Conservation (phyloP, 2,888 invertebrate genomes). For the Cantharis lateralis region DNA sequence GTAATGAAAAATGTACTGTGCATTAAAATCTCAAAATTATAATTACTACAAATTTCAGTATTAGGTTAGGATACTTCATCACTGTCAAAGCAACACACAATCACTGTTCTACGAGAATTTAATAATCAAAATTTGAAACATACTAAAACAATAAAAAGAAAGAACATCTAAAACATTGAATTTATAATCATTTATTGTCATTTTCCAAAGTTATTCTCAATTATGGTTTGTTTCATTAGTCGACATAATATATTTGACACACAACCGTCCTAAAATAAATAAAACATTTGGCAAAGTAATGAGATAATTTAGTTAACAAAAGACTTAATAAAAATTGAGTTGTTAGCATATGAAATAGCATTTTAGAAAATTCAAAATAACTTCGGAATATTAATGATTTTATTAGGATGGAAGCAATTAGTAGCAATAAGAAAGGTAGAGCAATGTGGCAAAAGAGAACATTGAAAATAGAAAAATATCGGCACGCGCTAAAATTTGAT, state of each 20-base stretch:
- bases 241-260: constrained; percentile 5
- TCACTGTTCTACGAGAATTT: too few species aligned
- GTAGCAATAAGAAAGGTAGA: not conserved
- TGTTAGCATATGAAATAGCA: constrained; percentile 3
- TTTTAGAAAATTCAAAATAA: not conserved
- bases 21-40: too few species aligned
- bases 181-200: not conserved
- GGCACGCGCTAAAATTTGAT: not conserved
- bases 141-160: too few species aligned
- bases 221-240: not conserved
- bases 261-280: constrained; percentile 10
- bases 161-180: too few species aligned
- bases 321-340: constrained; percentile 4
- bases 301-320: constrained; percentile 11
- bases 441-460: not conserved
- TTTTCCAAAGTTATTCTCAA: not conserved
- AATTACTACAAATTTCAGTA: too few species aligned
- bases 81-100: too few species aligned
- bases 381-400: not conserved
- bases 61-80: too few species aligned
- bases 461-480: not conserved
- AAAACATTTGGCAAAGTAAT: constrained; percentile 13
- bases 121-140: too few species aligned
- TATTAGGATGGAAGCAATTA: not conserved
- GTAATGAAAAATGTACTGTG: too few species aligned